phyloP scores from a whole-genome alignment of 1,140 invertebrate species.

The Dendroctonus valens region DNA sequence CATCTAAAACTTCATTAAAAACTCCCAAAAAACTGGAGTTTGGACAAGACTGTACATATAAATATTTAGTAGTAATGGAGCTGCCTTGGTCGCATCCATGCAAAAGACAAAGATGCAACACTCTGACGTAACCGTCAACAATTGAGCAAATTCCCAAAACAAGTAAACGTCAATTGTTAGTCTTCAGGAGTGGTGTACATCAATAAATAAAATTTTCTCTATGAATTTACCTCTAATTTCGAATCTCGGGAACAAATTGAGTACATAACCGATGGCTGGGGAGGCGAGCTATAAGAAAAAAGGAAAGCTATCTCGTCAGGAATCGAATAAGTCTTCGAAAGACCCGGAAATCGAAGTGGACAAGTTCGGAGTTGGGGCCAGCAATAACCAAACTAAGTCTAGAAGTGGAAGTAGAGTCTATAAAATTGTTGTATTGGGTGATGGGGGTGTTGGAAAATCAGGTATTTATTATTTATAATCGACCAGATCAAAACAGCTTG shows the following conservation, averaged over 20 bases:
- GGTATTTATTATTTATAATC: slow-evolving; percentile 48
- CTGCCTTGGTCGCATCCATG: not conserved
- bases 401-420: slow-evolving; percentile 72
- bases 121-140: not conserved
- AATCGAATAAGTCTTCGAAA: slow-evolving; percentile 46
- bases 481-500: too few species aligned
- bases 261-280: slow-evolving; percentile 43
- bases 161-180: slow-evolving; percentile 1
- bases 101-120: not conserved
- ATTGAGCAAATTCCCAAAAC: not conserved
- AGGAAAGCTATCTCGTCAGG: slow-evolving; percentile 47
- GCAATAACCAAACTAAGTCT: slow-evolving; percentile 54
- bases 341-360: slow-evolving; percentile 45
- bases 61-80: not conserved
- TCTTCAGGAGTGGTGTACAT: slow-evolving; percentile 2
- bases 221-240: too few species aligned
- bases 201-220: not conserved
- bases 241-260: too few species aligned
- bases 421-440: slow-evolving; percentile 80
- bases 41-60: too few species aligned
- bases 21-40: not conserved
- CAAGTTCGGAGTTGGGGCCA: slow-evolving; percentile 43
- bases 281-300: slow-evolving; percentile 47
- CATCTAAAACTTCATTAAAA: not conserved
- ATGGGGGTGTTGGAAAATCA: slow-evolving; percentile 82